These are phyloP conservation scores for Mesocentrotus franciscanus DNA, from an alignment of 53 echinoderm and acorn worm species.

Conservation along the genomic window DNA sequence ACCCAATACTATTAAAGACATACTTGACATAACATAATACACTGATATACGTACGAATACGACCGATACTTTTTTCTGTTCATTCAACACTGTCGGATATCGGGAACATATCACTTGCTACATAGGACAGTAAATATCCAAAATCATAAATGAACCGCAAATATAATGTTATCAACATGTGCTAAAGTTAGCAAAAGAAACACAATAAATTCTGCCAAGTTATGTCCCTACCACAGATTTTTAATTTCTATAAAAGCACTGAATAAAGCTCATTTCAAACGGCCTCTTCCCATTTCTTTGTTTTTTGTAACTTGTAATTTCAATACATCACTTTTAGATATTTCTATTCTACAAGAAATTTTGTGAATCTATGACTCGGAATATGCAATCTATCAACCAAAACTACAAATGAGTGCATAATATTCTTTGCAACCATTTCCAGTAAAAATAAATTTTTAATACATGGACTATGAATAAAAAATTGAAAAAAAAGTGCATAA, in stretches of 20 bases:
- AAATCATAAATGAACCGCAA: not conserved
- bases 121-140: not conserved
- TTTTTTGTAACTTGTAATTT: no score
- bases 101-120: not conserved
- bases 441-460: not conserved
- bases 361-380: not conserved
- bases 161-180: not conserved
- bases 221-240: not conserved
- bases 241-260: not conserved
- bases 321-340: not conserved
- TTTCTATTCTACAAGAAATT: not conserved
- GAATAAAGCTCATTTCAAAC: not conserved
- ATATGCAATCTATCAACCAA: not conserved
- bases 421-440: not conserved
- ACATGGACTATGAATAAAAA: not conserved
- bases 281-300: not conserved
- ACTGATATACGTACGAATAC: not conserved
- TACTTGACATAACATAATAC: slow-evolving; percentile 24
- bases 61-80: not conserved
- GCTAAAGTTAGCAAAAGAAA: no score
- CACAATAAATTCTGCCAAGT: no score
- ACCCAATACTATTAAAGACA: not conserved
- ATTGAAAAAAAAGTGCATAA: not conserved
- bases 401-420: not conserved
- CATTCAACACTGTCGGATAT: not conserved